Evolutionary conservation across 2,113 vertebrate genomes (phyloP).

Genomic region (Tretioscincus oriximinensis): DNA sequence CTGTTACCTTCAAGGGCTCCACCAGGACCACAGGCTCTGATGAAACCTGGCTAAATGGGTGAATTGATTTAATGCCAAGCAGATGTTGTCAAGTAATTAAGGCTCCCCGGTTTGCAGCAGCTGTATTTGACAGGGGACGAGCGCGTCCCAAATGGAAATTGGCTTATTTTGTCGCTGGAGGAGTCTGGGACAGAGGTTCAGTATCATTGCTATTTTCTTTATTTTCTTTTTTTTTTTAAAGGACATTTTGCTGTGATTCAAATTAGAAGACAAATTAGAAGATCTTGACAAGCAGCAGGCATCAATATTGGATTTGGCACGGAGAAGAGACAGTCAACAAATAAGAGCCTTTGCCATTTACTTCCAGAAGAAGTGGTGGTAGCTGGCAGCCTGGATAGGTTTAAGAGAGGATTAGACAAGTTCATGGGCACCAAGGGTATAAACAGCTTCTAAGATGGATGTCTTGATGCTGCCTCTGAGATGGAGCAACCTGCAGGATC

Average conservation of each 20-base stretch:
- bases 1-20: neutral
- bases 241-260: neutral
- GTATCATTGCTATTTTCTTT: neutral
- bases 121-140: conserved; percentile 3
- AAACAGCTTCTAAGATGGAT: too few relatives aligned
- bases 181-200: neutral
- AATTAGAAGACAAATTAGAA: too few relatives aligned
- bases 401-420: too few relatives aligned
- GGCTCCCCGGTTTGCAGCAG: neutral
- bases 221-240: neutral
- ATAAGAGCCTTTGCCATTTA: too few relatives aligned
- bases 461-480: too few relatives aligned
- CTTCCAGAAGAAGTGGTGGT: too few relatives aligned
- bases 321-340: neutral
- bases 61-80: conserved; percentile 10
- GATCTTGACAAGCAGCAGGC: neutral
- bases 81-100: conserved; percentile 1
- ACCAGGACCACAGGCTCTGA: neutral
- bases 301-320: too few relatives aligned
- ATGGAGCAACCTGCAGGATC: too few relatives aligned
- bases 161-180: neutral
- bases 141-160: neutral
- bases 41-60: neutral
- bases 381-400: too few relatives aligned
- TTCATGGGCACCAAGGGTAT: too few relatives aligned